These are phyloP conservation scores for Philhelius pedissequus DNA, from an alignment of 2,888 invertebrate genomes.

Conservation along the genomic window DNA sequence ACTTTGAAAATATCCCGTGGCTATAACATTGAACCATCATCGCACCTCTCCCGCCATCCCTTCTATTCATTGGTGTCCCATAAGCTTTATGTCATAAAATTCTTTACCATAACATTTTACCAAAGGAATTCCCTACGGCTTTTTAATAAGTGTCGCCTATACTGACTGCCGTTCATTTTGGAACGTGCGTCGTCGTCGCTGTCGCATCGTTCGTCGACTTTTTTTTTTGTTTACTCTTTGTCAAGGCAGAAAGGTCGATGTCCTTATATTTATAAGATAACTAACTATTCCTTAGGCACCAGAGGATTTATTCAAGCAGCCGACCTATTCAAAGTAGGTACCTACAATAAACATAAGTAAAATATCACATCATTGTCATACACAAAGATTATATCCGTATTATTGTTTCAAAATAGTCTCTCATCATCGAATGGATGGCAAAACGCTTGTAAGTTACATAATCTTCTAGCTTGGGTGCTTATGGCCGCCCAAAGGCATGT, in stretches of 20 bases:
- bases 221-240: background rate
- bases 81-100: slow-evolving; percentile 51
- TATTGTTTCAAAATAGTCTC: slow-evolving; percentile 44
- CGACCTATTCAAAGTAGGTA: background rate
- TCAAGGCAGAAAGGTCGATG: slow-evolving; percentile 5
- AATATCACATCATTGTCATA: slow-evolving; percentile 22
- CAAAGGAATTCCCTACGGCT: slow-evolving; percentile 47
- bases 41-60: no score
- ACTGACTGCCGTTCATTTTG: background rate
- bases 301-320: background rate
- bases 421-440: slow-evolving; percentile 18
- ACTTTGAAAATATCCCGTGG: slow-evolving; percentile 36
- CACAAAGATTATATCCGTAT: slow-evolving; percentile 32
- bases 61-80: background rate
- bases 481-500: slow-evolving; percentile 24
- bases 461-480: background rate
- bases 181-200: background rate
- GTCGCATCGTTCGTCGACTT: background rate
- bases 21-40: slow-evolving; percentile 45
- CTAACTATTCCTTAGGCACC: background rate
- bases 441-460: slow-evolving; percentile 22
- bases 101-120: slow-evolving; percentile 54
- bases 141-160: slow-evolving; percentile 60
- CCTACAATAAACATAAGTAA: slow-evolving; percentile 14
- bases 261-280: background rate